These are phyloP conservation scores for Dicroscelio sp. DNA, from an alignment of 2,888 invertebrate genomes.

Conservation along the genomic window DNA sequence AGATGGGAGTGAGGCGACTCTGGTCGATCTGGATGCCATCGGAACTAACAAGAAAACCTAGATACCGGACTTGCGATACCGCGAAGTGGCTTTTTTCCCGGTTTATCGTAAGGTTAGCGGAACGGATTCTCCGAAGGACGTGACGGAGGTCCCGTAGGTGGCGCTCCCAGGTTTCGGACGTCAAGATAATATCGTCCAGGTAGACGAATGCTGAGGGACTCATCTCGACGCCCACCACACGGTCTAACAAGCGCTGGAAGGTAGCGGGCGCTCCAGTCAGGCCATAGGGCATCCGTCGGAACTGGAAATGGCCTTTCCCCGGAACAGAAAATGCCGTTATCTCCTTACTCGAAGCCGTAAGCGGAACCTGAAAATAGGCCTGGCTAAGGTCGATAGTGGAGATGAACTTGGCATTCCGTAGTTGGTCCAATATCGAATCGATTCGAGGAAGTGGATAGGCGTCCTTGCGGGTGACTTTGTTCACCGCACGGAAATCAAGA, in stretches of 20 bases:
- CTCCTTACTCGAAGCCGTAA: not conserved
- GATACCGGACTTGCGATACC: conserved; percentile 9
- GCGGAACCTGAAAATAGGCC: not conserved
- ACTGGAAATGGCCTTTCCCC: not conserved
- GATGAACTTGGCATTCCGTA: not conserved
- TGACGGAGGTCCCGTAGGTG: not conserved
- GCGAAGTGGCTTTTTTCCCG: conserved; percentile 6
- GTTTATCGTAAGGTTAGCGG: not conserved
- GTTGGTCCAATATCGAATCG: too few species aligned
- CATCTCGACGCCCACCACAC: not conserved
- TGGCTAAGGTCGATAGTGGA: conserved; percentile 10
- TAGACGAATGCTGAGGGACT: not conserved
- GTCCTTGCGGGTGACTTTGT: too few species aligned
- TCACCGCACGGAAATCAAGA: too few species aligned
- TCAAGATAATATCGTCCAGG: not conserved
- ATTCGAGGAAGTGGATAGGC: too few species aligned
- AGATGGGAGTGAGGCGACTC: conserved; percentile 15
- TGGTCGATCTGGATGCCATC: conserved; percentile 17
- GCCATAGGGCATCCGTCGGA: not conserved
- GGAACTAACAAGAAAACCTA: conserved; percentile 13
- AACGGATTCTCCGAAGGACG: not conserved
- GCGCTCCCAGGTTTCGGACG: conserved; percentile 27
- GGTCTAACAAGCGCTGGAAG: conserved; percentile 33
- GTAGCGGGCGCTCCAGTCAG: conserved; percentile 16
- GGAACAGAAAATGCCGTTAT: not conserved